These are phyloP conservation scores for Isurus oxyrinchus DNA, from an alignment of 2,113 vertebrate species.

Conservation along the genomic window DNA sequence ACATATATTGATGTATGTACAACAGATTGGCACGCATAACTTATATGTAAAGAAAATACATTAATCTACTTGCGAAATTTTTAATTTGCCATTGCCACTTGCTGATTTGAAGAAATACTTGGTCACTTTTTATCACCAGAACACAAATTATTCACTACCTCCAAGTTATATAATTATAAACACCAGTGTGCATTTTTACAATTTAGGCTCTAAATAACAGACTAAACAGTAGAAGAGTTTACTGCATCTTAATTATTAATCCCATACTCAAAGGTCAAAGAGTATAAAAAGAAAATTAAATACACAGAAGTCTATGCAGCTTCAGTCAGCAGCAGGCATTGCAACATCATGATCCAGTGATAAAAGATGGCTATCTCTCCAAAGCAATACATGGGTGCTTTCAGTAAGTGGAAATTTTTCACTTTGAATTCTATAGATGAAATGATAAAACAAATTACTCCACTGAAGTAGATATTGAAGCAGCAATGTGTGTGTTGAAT, in stretches of 20 bases:
- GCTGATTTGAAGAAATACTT: not conserved
- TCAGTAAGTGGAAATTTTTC: not conserved
- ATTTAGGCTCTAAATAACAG: not conserved
- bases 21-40: not conserved
- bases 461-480: not conserved
- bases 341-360: not conserved
- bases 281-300: not conserved
- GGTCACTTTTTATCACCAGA: not conserved
- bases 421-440: not conserved
- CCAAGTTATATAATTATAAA: not conserved
- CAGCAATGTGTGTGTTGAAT: not conserved
- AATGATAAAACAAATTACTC: constrained; percentile 11
- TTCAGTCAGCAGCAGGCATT: not conserved
- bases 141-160: not conserved
- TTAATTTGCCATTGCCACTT: not conserved
- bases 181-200: not conserved
- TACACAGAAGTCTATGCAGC: not conserved
- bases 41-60: not conserved
- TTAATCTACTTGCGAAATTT: not conserved
- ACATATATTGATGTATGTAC: not conserved
- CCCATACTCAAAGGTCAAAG: not conserved
- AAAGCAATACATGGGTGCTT: not conserved
- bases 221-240: not conserved
- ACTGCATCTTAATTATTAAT: not conserved
- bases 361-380: not conserved